Base-by-base conservation (phyloP, 2,113 vertebrate genomes). In the Hyla sarda region DNA sequence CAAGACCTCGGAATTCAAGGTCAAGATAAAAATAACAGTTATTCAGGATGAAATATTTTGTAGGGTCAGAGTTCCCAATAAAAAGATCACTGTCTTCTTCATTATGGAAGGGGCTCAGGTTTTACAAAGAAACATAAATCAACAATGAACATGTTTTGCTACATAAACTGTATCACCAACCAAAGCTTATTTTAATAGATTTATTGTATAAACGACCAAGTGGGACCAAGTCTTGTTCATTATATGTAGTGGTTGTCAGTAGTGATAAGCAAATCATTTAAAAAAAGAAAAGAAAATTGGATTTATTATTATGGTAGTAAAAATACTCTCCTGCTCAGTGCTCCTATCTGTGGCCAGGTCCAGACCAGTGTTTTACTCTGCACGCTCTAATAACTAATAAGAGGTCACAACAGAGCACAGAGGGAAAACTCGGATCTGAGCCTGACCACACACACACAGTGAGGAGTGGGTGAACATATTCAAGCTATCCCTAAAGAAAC, bases 1-100 rank as follows among this genome's bases (percentile, higher is more conserved):
- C 23, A 34, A 87, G 76, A 23, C 34, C 25, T 50, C 74, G 86
- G 74, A 76, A 83, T 75, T 48, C 56, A 87, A 76, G 50, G 54
- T 67, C 30, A 69, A 75, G 80, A 58, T 88, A 88, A 81, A 85
- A 78, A 81, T 84, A 84, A 79, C 83, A 65, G 82, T 71, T 85
- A 84, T 80, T 84, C 32, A 75, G 34, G 52, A 78, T 17, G 50
- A 88, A 84, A 85, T 88, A 56, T 52, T 32, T 85, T 73, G 80
- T 71, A n/a, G 37, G 52, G 58, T 56, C 69, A 21, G 28, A 75
- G 65, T 72, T 72, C 48, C 81, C 37, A 34, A 71, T 79, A 37
- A 69, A 78, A 77, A 79, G 34, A 56, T 73, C 41, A 34, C 9
- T 28, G 60, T 50, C 23, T 67, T 50, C 23, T 67, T 37, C 56